Conservation (phyloP, 35 echinoderm and acorn worm genomes). For the Eucidaris tribuloides region DNA sequence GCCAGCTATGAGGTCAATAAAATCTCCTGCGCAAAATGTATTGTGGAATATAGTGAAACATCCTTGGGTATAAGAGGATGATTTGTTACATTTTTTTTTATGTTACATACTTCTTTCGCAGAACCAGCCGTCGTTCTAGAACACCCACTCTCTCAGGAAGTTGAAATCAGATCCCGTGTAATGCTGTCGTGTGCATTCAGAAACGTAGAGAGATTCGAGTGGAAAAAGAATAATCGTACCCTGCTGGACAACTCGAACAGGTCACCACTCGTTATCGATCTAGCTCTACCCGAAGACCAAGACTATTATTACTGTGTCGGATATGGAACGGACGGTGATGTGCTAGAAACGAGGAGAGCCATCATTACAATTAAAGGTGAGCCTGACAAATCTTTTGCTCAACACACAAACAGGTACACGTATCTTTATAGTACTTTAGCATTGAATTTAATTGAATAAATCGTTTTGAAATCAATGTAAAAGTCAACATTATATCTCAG, state of each 20-base stretch:
- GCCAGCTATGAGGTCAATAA: too few species aligned
- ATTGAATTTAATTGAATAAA: too few species aligned
- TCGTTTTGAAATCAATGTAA: too few species aligned
- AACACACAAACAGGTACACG: too few species aligned
- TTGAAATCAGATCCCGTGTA: not conserved
- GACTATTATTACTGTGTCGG: not conserved
- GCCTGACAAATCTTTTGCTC: too few species aligned
- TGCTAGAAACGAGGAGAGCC: not conserved
- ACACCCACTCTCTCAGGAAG: not conserved
- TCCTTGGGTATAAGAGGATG: too few species aligned
- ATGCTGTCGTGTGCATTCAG: not conserved
- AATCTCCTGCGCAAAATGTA: too few species aligned
- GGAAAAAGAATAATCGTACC: not conserved
- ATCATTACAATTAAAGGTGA: not conserved
- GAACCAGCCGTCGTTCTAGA: not conserved
- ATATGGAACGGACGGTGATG: not conserved
- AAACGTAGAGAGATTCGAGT: conserved; percentile 4
- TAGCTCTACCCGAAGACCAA: not conserved
- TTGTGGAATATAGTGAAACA: too few species aligned
- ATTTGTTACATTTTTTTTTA: too few species aligned
- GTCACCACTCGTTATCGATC: not conserved
- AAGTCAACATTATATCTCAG: too few species aligned
- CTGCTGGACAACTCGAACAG: not conserved
- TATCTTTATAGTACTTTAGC: too few species aligned
- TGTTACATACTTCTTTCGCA: too few species aligned